Base-by-base conservation (phyloP, 2,797 vertebrate species). In the Lutjanus campechanus region DNA sequence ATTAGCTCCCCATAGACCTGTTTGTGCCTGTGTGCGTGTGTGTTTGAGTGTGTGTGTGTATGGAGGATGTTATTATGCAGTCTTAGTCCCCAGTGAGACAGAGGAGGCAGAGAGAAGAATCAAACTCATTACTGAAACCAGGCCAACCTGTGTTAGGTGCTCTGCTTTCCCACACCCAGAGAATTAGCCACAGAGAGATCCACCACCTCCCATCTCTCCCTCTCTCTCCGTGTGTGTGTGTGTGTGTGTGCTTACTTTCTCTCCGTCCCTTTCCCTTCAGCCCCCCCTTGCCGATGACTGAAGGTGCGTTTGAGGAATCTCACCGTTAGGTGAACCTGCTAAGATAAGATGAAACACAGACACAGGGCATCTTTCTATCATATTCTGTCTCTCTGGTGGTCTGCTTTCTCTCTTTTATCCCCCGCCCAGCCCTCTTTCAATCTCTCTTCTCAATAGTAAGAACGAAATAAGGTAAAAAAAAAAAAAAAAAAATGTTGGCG, bases 1-100 rank as follows among this genome's bases (percentile, higher is more conserved):
- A 98, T 98, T 97, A 97, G 97, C 96, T 97, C 97, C 97, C 97
- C 95, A 96, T 96, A 97, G 97, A 97, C 96, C 93, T 96, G 93
- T 96, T 96, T 97, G 96, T 87, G 91, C 20, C 6, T 81, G 65
- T 2, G n/a, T 71, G 72, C 77, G 77, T 58, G 69, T 77, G 51
- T 65, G 61, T 47, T 65, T 72, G 69, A 60, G 60, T 73, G 76
- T 64, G 78, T 59, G 81, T 82, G 89, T 74, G 86, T 86, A 81
- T 72, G 85, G 93, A 96, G 95, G 96, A 95, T 95, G 94, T 94
- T 97, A 96, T 95, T 96, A 96, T 96, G 96, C 96, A 96, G 96
- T 91, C 93, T 84, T 78, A 92, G 95, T 96, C 97, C 96, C 96
- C 80, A 93, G 96, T 95, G 97, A 97, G 92, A 87, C 95, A 95